phyloP scores from a whole-genome alignment of 2,113 vertebrate species.

The Lipophrys pholis region DNA sequence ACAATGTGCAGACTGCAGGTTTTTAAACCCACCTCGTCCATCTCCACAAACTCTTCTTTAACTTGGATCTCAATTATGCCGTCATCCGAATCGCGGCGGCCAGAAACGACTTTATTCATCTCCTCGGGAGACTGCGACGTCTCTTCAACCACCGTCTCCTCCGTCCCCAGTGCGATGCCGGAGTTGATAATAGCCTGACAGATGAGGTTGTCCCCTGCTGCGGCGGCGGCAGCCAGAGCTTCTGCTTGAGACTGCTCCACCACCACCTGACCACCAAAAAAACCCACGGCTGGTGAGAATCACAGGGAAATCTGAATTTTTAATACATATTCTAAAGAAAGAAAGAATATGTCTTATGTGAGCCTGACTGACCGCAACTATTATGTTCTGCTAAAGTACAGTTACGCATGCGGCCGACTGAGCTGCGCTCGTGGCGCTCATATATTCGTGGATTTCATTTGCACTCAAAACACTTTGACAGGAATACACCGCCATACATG shows the following conservation, averaged over 20 bases:
- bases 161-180: constrained; percentile 88
- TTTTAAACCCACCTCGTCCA: constrained; percentile 79
- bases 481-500: too few species aligned
- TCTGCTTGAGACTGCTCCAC: constrained; percentile 77
- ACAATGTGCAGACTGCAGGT: not conserved
- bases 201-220: constrained; percentile 89
- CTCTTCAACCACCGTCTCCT: constrained; percentile 75
- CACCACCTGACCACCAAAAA: constrained; percentile 64
- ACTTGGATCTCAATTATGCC: constrained; percentile 80
- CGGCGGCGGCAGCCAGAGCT: constrained; percentile 70
- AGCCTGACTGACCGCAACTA: too few species aligned
- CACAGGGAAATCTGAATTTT: not conserved
- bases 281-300: not conserved
- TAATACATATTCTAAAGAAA: too few species aligned
- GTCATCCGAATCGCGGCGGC: constrained; percentile 62
- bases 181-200: constrained; percentile 96
- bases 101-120: constrained; percentile 66
- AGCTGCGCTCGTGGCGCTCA: too few species aligned
- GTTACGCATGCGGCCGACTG: too few species aligned
- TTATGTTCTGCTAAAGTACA: too few species aligned
- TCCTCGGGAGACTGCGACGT: constrained; percentile 69
- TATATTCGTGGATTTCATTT: too few species aligned
- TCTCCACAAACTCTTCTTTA: constrained; percentile 84
- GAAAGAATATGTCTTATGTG: not conserved
- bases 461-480: too few species aligned